phyloP scores from a whole-genome alignment of 2,888 invertebrate species.

The Parthenolecanium corni region DNA sequence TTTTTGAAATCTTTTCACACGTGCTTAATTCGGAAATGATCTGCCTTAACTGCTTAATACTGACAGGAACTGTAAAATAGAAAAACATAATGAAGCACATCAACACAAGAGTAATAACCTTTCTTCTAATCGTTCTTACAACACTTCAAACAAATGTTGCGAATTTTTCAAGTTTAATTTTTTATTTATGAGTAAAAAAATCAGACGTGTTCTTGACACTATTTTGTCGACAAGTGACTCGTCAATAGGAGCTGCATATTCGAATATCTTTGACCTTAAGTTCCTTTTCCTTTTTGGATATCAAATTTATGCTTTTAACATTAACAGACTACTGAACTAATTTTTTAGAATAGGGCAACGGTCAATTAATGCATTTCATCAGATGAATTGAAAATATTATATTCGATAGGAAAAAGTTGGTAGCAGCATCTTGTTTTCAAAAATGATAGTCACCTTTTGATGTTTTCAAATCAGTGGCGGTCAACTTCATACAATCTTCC shows the following conservation, averaged over 20 bases:
- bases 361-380: too few species aligned
- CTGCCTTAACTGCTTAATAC: background rate
- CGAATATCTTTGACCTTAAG: too few species aligned
- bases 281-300: too few species aligned
- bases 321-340: too few species aligned
- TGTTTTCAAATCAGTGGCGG: background rate
- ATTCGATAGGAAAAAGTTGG: too few species aligned
- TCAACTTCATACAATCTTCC: slow-evolving; percentile 36
- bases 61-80: background rate
- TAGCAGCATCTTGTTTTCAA: too few species aligned
- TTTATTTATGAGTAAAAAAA: too few species aligned
- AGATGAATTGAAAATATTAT: background rate
- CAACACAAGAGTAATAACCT: background rate
- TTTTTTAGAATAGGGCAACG: too few species aligned
- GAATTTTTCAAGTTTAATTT: background rate
- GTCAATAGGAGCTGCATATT: too few species aligned
- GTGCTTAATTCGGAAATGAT: background rate
- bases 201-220: too few species aligned
- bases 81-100: background rate
- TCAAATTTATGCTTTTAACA: too few species aligned
- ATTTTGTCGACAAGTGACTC: too few species aligned
- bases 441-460: background rate
- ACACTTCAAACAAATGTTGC: background rate
- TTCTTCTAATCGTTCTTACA: background rate
- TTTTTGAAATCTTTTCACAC: background rate